A percentile compares a stretch with the other conserved stretches of the same genome.
phyloP scores from a whole-genome alignment of 2,888 invertebrate species.

The Omphaloscelis lunosa region DNA sequence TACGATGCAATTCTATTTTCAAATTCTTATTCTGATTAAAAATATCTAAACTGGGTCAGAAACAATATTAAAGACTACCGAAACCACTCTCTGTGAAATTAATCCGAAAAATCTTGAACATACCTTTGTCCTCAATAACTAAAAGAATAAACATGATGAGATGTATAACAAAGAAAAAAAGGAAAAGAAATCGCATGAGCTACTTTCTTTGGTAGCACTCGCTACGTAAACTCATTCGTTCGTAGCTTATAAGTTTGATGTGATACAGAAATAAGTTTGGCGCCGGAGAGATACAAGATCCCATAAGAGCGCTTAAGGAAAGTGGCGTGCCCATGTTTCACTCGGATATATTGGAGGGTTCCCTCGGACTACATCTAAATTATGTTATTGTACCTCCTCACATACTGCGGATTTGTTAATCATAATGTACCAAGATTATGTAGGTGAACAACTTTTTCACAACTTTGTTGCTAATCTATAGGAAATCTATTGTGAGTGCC shows the following conservation, averaged over 20 bases:
- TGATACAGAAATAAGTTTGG: conserved; percentile 76
- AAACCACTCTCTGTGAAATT: conserved; percentile 6
- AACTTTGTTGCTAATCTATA: conserved; percentile 12
- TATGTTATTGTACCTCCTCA: conserved; percentile 54
- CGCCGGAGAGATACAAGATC: conserved; percentile 73
- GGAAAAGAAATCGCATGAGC: conserved; percentile 41
- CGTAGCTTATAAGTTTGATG: conserved; percentile 74
- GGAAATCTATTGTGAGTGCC: conserved; percentile 8
- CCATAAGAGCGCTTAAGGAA: conserved; percentile 75
- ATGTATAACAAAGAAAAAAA: conserved; percentile 38
- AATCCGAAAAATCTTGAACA: conserved; percentile 1
- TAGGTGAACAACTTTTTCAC: conserved; percentile 19
- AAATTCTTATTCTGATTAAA: conserved; percentile 28
- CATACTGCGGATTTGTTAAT: conserved; percentile 57
- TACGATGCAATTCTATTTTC: conserved; percentile 49
- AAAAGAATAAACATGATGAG: conserved; percentile 34
- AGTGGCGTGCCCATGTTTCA: conserved; percentile 71
- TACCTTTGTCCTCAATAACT: conserved; percentile 18
- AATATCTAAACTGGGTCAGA: conserved; percentile 28
- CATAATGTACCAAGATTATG: conserved; percentile 47
- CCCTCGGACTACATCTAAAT: conserved; percentile 60
- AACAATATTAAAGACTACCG: not conserved
- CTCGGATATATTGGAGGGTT: conserved; percentile 66
- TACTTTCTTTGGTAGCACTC: conserved; percentile 36
- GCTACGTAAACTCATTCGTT: conserved; percentile 70